Evolutionary conservation across 2,888 invertebrate genomes (phyloP), one percentile per base, ranked within the genome.

Genomic region (Glyphotaelius pellucidus): DNA sequence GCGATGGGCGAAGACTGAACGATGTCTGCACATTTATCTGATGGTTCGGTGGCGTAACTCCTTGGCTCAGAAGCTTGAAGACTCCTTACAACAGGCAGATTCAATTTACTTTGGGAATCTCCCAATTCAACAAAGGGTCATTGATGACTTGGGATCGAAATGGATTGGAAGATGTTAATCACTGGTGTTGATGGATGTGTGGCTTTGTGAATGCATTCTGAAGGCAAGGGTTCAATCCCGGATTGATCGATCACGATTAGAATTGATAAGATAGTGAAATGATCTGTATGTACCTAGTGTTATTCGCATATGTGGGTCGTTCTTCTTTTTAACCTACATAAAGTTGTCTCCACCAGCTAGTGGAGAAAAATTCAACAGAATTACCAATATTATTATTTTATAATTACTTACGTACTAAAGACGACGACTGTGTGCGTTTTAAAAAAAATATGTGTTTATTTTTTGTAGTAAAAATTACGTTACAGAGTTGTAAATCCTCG

Each of bases 1-100:
- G 67, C 25, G n/a, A 67, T 67, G 67, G 67, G 67, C 9, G 67
- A n/a, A 67, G 67, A 67, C 7, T 35, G 83, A 83, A 9, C 15
- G 32, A 35, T 35, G 83, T 83, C 83, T 83, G 19, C 83, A 83
- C 83, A 19, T 38, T 83, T 35, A 83, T 83, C 83, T 83, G 83
- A 83, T 38, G 83, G 83, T 25, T 83, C 81, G 81, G 35, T 32
- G 35, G 35, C 7, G 7, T 25, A 32, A 83, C 83, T 35, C 83
- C 25, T 67, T 67, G 25, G 25, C 67, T 67, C 67, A 3, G 25
- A n/a, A 25, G 52, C 67, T 25, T 19, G 19, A 19, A 67, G 67
- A n/a, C 7, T 67, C 9, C 67, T n/a, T 25, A 9, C 25, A 67
- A 9, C 7, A n/a, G n/a, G 25, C 25, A 7, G 9, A 25, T 67